These are phyloP conservation scores for Prosopocoilus inquinatus DNA, from an alignment of 2,888 invertebrate genomes.

Conservation along the genomic window DNA sequence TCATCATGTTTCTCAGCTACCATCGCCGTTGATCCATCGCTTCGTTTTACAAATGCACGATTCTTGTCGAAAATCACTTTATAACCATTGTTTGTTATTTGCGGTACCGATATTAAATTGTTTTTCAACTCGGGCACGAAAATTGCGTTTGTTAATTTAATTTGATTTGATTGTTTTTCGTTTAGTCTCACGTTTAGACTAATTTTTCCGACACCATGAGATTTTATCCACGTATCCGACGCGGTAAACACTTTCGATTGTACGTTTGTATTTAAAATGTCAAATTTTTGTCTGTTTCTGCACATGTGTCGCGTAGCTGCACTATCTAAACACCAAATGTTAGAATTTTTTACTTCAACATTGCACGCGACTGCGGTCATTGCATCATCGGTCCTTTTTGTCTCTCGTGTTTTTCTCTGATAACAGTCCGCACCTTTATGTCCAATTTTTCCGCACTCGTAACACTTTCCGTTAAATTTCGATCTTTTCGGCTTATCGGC, in stretches of 20 bases:
- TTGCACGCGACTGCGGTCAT: too few species aligned
- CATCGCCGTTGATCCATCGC: constrained; percentile 16
- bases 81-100: constrained; percentile 26
- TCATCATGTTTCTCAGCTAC: constrained; percentile 8
- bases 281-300: too few species aligned
- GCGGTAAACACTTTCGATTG: too few species aligned
- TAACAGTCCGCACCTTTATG: constrained; percentile 15
- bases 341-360: too few species aligned
- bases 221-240: too few species aligned
- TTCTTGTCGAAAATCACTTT: constrained; percentile 24
- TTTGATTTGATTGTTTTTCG: too few species aligned
- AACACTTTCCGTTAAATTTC: constrained; percentile 16
- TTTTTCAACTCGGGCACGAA: constrained; percentile 16
- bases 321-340: too few species aligned
- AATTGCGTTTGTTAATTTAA: too few species aligned
- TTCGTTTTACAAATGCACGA: constrained; percentile 21
- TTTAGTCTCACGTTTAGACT: too few species aligned
- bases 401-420: not conserved
- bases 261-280: too few species aligned
- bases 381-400: not conserved
- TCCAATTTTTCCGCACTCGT: constrained; percentile 17
- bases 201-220: too few species aligned
- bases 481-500: constrained; percentile 5
- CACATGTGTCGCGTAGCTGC: too few species aligned
- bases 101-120: constrained; percentile 29